Evolutionary conservation across 2,888 invertebrate genomes (phyloP), one percentile per base, ranked within the genome.

Genomic region (Tanypteryx hageni): DNA sequence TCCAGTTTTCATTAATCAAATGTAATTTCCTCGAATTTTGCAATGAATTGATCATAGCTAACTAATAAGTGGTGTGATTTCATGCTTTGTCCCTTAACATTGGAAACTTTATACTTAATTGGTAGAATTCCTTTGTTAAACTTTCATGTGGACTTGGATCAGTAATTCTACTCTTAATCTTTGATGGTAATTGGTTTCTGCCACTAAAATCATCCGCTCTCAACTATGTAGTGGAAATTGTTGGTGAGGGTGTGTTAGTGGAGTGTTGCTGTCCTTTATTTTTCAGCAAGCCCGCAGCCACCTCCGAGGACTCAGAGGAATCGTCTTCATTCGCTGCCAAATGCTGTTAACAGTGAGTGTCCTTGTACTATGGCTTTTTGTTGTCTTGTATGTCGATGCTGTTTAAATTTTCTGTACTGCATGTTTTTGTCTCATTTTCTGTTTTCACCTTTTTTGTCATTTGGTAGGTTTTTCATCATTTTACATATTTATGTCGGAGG

Each of bases 301-400:
- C 94, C 94, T 92, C 94, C 94, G 86, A 94, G 94, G 92, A 94
- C 94, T 92, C 94, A 94, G 93, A 93, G 95, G 93, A 94, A 94
- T 93, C 94, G 95, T 93, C 94, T 95, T 92, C 94, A 94, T 93
- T 94, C 94, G 92, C 94, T 95, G 93, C 95, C 95, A 93, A 94
- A 94, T 93, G 94, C 94, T 91, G 93, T 94, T 93, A 95, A 94
- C 94, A 94, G 93, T 94, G 94, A 94, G 94, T 94, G 93, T 93
- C 93, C 93, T 86, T 56, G 57, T 14, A 82, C 27, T 61, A 56
- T 83, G 83, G 58, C 89, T 92, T 81, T 82, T 76, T 76, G 27
- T 27, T 27, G 18, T 76, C 22, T 22, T 27, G 0, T 13, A 76
- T 18, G 22, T 13, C 27, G 76, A 76, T 22, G 76, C 76, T 76